Percentiles rank a stretch among this genome's conserved stretches.
phyloP scores from a whole-genome alignment of 2,888 invertebrate genomes.

The Cantharis rufa region DNA sequence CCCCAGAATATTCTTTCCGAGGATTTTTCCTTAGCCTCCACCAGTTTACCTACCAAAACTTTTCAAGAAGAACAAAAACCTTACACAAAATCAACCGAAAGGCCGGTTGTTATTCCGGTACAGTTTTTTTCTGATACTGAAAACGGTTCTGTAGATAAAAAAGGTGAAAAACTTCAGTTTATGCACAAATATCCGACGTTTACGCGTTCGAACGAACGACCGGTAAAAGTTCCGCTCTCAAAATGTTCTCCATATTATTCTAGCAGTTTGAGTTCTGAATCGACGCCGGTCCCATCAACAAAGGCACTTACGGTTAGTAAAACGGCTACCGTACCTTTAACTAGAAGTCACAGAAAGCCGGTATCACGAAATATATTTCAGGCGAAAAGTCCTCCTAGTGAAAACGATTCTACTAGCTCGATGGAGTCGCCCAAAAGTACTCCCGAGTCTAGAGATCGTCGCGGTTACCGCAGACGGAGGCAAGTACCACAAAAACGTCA shows the following conservation, averaged over 20 bases:
- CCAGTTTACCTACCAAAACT: slow-evolving; percentile 30
- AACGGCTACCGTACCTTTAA: slow-evolving; percentile 57
- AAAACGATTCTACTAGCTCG: slow-evolving; percentile 76
- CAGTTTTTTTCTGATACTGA: slow-evolving; percentile 57
- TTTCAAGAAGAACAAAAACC: slow-evolving; percentile 37
- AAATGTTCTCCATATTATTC: slow-evolving; percentile 78
- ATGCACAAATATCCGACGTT: slow-evolving; percentile 46
- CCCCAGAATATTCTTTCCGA: slow-evolving; percentile 53
- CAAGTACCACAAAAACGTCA: slow-evolving; percentile 64
- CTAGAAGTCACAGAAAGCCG: slow-evolving; percentile 55
- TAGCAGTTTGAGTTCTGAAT: slow-evolving; percentile 74
- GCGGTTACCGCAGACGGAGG: slow-evolving; percentile 70
- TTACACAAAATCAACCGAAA: slow-evolving; percentile 59
- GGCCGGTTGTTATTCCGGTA: slow-evolving; percentile 59
- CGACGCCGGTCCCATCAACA: slow-evolving; percentile 68
- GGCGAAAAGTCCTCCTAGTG: slow-evolving; percentile 72
- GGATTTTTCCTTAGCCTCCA: slow-evolving; percentile 46
- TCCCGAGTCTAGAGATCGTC: slow-evolving; percentile 58
- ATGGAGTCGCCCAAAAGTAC: slow-evolving; percentile 67
- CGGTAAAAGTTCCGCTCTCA: slow-evolving; percentile 59
- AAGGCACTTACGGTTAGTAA: slow-evolving; percentile 67
- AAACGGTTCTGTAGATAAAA: slow-evolving; percentile 58
- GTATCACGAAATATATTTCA: slow-evolving; percentile 64
- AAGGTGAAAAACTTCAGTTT: slow-evolving; percentile 51
- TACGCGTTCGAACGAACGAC: slow-evolving; percentile 48